Percentiles rank a stretch among this genome's conserved stretches.
Conservation (phyloP, 2,888 invertebrate genomes). For the Lasioglossum lativentre region DNA sequence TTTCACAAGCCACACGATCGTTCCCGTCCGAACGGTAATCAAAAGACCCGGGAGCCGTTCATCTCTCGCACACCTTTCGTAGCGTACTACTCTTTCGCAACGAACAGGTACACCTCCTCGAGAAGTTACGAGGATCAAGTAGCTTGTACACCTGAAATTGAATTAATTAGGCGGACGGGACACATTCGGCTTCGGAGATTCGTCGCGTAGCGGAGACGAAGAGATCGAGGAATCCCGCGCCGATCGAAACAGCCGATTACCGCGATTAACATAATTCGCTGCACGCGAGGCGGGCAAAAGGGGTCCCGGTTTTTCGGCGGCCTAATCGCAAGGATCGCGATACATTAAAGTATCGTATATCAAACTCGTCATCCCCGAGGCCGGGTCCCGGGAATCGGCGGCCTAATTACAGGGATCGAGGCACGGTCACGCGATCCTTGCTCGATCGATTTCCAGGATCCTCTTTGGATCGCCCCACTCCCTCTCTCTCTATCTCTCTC, state of each 20-base stretch:
- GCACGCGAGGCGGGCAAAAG: constrained; percentile 10
- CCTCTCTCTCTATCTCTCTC: not conserved
- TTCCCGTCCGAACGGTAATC: not conserved
- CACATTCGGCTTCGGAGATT: not conserved
- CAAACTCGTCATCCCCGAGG: constrained; percentile 47
- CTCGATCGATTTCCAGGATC: constrained; percentile 41
- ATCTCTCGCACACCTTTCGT: constrained; percentile 7
- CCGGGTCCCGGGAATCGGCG: constrained; percentile 2
- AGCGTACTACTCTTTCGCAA: not conserved
- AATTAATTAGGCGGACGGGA: constrained; percentile 7
- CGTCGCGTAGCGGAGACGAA: not conserved
- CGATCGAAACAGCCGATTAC: constrained; percentile 10
- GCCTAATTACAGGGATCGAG: constrained; percentile 34
- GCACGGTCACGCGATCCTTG: constrained; percentile 43
- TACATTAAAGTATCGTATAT: constrained; percentile 61
- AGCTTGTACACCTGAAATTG: not conserved
- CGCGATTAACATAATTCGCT: constrained; percentile 49
- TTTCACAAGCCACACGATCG: not conserved
- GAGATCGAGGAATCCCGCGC: not conserved
- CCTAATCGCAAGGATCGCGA: constrained; percentile 40
- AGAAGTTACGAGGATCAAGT: not conserved
- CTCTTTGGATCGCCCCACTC: not conserved
- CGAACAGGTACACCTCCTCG: not conserved
- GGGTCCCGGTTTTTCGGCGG: constrained; percentile 11
- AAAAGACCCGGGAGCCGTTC: not conserved